Evolutionary conservation across 2,797 vertebrate genomes (phyloP).

Genomic region (Etheostoma nigrum): DNA sequence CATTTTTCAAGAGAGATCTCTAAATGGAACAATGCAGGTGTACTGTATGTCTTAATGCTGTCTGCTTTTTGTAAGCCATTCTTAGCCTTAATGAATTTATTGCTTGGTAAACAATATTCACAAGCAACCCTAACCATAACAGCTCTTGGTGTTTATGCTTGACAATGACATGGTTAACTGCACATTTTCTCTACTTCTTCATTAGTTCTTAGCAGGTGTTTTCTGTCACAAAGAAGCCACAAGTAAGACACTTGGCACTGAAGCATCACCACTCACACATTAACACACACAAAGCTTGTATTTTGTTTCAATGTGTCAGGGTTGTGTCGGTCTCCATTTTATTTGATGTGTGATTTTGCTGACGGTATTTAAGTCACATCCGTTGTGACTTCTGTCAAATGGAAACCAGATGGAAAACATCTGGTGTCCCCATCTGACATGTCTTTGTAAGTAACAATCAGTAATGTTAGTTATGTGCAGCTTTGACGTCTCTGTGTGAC

Average conservation of each 20-base stretch:
- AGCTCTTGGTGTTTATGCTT: not conserved
- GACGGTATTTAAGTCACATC: slow-evolving; percentile 65
- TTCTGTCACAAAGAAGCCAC: slow-evolving; percentile 15
- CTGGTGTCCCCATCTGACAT: slow-evolving; percentile 73
- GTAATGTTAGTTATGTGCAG: slow-evolving; percentile 44
- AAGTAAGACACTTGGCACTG: slow-evolving; percentile 15
- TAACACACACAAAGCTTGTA: slow-evolving; percentile 36
- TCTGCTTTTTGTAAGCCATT: slow-evolving; percentile 1
- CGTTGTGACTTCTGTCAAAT: slow-evolving; percentile 70
- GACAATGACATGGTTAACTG: not conserved
- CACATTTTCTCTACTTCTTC: not conserved
- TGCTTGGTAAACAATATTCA: slow-evolving; percentile 20
- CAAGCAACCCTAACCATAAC: not conserved
- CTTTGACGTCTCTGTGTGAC: slow-evolving; percentile 62
- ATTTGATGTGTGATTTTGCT: slow-evolving; percentile 69
- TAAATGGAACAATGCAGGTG: slow-evolving; percentile 59
- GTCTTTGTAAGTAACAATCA: slow-evolving; percentile 49
- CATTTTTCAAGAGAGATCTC: slow-evolving; percentile 40
- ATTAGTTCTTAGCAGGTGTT: slow-evolving; percentile 19
- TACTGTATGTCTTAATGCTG: slow-evolving; percentile 25
- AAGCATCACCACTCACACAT: slow-evolving; percentile 25
- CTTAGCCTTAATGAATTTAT: not conserved
- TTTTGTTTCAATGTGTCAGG: slow-evolving; percentile 26
- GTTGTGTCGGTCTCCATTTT: slow-evolving; percentile 44
- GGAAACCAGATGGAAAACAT: slow-evolving; percentile 80